phyloP scores from a whole-genome alignment of 1,140 invertebrate genomes.

The Zaprionus capensis region DNA sequence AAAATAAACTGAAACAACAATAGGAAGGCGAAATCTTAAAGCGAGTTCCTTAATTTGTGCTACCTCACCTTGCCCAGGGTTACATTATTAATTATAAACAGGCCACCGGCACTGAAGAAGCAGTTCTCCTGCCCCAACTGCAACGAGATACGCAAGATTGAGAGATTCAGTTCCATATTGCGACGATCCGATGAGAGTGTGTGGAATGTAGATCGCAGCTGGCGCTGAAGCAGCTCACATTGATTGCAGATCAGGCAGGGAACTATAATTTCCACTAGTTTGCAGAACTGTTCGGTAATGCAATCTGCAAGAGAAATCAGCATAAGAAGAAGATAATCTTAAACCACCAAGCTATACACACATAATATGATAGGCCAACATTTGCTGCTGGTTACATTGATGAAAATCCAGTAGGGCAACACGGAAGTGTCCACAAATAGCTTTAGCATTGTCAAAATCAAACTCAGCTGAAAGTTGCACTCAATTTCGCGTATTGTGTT shows the following conservation, averaged over 20 bases:
- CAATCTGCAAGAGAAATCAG: conserved; percentile 33
- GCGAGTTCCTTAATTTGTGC: too few relatives aligned
- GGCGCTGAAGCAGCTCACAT: conserved; percentile 46
- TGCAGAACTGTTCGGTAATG: conserved; percentile 35
- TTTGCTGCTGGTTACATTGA: conserved; percentile 14
- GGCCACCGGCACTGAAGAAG: conserved; percentile 57
- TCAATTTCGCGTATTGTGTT: conserved; percentile 44
- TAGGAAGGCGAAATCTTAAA: background rate
- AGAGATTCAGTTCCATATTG: conserved; percentile 44
- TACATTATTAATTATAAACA: conserved; percentile 54
- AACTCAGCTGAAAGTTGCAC: conserved; percentile 44
- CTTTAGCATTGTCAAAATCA: conserved; percentile 41
- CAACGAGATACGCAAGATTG: conserved; percentile 25
- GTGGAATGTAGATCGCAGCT: conserved; percentile 43
- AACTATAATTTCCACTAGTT: conserved; percentile 47
- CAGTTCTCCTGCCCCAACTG: conserved; percentile 62
- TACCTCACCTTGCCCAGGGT: conserved; percentile 29
- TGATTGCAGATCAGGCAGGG: conserved; percentile 53
- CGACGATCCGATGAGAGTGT: conserved; percentile 40
- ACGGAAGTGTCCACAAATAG: conserved; percentile 45
- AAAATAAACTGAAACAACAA: conserved; percentile 58
- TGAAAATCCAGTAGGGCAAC: conserved; percentile 57
- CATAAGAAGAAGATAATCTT: background rate
- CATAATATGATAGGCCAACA: background rate
- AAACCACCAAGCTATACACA: background rate